Evolutionary conservation across 2,888 invertebrate species (phyloP).

Genomic region (Idaea biselata): DNA sequence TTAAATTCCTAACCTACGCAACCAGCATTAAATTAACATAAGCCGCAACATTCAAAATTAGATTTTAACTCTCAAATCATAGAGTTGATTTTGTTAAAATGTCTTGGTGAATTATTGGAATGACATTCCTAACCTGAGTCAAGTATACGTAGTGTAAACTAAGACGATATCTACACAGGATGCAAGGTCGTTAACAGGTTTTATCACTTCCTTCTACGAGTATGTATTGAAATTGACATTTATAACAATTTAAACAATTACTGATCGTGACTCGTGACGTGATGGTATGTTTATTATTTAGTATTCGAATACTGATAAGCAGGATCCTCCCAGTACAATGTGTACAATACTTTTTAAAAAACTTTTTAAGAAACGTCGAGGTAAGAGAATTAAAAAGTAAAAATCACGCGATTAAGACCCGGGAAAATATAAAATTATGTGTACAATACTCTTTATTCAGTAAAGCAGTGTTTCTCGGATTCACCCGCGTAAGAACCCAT

Average conservation of each 20-base stretch:
- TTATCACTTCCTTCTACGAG: constrained; percentile 51
- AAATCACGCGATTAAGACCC: no score
- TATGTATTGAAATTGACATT: constrained; percentile 43
- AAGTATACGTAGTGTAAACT: constrained; percentile 52
- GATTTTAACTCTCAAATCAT: not conserved
- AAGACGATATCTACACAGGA: constrained; percentile 59
- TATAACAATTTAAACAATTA: constrained; percentile 27
- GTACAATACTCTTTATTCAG: no score
- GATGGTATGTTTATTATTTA: constrained; percentile 15
- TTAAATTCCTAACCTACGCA: constrained; percentile 5
- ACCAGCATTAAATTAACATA: not conserved
- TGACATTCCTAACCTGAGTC: constrained; percentile 44
- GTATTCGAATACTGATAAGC: constrained; percentile 12
- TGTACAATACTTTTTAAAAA: no score
- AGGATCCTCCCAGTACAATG: not conserved
- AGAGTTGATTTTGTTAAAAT: not conserved
- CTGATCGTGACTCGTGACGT: constrained; percentile 23
- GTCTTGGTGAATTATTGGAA: constrained; percentile 14
- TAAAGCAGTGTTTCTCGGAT: no score
- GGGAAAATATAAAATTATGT: no score
- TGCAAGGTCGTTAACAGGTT: constrained; percentile 50
- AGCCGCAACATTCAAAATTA: not conserved
- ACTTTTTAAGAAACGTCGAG: no score
- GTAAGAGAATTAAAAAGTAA: no score
- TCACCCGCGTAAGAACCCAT: no score